These are phyloP conservation scores for Sinodicranocentrus sp. DNA, from an alignment of 2,888 invertebrate species.

Conservation along the genomic window DNA sequence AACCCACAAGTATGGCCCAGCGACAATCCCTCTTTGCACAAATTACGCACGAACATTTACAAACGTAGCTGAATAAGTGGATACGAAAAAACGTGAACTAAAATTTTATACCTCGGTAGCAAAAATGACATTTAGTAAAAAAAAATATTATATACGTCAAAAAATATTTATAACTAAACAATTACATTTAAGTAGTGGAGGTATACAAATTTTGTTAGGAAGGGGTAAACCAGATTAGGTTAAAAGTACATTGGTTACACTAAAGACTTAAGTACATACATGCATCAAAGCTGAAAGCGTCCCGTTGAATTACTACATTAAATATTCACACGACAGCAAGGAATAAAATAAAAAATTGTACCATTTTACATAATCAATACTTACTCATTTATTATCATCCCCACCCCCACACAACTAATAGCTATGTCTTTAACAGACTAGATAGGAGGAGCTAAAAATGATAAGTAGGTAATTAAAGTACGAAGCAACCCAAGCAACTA, in stretches of 20 bases:
- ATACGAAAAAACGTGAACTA: neutral
- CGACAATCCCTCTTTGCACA: constrained; percentile 55
- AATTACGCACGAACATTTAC: constrained; percentile 14
- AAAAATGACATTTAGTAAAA: neutral
- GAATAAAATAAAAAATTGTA: no score
- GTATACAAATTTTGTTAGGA: no score
- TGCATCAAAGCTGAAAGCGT: constrained; percentile 20
- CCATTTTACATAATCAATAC: neutral
- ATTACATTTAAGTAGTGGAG: no score
- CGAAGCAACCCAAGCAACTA: constrained; percentile 49
- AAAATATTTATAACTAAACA: no score
- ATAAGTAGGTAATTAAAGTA: no score
- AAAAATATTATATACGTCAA: neutral
- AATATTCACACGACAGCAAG: neutral
- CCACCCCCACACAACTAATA: constrained; percentile 21
- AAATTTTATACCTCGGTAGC: neutral
- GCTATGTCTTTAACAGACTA: neutral
- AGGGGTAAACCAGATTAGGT: no score
- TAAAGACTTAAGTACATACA: no score
- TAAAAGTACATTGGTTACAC: no score
- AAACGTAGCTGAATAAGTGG: neutral
- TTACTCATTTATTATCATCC: neutral
- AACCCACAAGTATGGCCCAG: constrained; percentile 18
- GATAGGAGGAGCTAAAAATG: no score
- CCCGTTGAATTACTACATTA: neutral